A percentile compares a stretch with the other conserved stretches of the same genome.
Evolutionary conservation across 2,113 vertebrate genomes (phyloP).

Genomic region (Machaerirhynchus nigripectus): DNA sequence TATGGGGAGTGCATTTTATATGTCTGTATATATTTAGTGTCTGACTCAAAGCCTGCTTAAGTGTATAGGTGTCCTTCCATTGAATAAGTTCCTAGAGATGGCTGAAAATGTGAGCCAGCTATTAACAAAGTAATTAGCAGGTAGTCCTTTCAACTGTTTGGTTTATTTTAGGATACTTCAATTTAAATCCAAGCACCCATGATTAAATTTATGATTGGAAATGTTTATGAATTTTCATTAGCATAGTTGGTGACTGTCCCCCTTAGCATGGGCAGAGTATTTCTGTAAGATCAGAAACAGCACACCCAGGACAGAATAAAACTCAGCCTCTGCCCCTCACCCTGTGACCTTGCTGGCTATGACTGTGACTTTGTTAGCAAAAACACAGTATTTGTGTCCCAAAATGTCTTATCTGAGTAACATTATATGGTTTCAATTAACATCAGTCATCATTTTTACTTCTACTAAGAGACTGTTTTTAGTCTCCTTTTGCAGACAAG

Average conservation of each 20-base stretch:
- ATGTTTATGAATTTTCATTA: neutral
- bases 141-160: neutral
- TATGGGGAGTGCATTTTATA: neutral
- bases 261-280: neutral
- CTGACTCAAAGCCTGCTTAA: neutral
- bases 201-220: neutral
- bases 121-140: neutral
- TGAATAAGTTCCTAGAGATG: neutral
- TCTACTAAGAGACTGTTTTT: neutral
- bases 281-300: neutral
- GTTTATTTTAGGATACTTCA: neutral
- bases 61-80: neutral
- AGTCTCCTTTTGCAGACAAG: neutral
- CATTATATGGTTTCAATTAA: neutral
- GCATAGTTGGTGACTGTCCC: neutral
- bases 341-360: neutral
- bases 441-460: neutral
- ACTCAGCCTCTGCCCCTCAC: neutral
- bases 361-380: neutral
- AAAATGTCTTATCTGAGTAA: conserved; percentile 33
- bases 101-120: neutral
- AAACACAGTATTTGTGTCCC: neutral
- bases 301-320: neutral
- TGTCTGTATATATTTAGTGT: neutral
- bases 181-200: neutral